These are phyloP conservation scores for Gopherus evgoodei DNA, from an alignment of 2,113 vertebrate genomes.

Conservation along the genomic window DNA sequence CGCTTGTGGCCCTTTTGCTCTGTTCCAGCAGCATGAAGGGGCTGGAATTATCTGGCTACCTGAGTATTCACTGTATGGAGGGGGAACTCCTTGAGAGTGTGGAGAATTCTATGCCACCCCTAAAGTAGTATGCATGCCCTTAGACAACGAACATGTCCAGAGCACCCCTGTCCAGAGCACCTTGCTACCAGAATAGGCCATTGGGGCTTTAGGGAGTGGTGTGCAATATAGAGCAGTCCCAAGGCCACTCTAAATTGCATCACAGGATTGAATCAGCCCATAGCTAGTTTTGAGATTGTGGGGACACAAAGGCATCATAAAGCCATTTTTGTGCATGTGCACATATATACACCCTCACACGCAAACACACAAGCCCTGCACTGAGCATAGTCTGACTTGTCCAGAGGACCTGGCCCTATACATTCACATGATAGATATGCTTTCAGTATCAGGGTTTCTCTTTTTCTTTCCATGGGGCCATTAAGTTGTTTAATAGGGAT, in stretches of 20 bases:
- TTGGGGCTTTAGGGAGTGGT: fast-evolving
- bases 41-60: neutral
- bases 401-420: neutral
- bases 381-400: neutral
- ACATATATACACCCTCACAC: too few relatives aligned
- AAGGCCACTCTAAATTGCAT: too few relatives aligned
- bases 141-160: too few relatives aligned
- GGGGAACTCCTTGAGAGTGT: neutral
- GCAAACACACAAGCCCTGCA: neutral
- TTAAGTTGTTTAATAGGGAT: too few relatives aligned
- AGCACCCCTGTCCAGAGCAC: too few relatives aligned
- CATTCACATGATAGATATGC: neutral
- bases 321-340: neutral
- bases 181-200: fast-evolving
- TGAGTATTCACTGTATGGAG: neutral
- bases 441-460: neutral
- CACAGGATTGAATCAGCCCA: too few relatives aligned
- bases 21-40: neutral
- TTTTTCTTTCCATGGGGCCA: neutral
- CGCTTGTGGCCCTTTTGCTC: neutral
- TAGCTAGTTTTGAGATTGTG: too few relatives aligned
- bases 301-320: too few relatives aligned
- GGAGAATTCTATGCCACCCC: neutral
- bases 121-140: too few relatives aligned
- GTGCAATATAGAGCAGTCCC: neutral